phyloP scores from a whole-genome alignment of 2,888 invertebrate species.

The Platycheirus rosarum region DNA sequence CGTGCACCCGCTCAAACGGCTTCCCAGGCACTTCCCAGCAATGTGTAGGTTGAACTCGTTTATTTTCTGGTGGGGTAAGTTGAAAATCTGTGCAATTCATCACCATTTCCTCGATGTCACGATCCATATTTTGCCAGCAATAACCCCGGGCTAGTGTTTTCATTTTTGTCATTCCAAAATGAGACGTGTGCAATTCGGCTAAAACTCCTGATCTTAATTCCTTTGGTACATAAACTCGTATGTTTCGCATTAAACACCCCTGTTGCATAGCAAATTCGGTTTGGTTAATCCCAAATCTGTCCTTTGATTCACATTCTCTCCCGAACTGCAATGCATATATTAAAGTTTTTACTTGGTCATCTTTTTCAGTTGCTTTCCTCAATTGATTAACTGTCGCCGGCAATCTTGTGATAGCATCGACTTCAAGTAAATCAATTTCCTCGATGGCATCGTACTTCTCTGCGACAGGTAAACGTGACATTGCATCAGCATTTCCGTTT shows the following conservation, averaged over 20 bases:
- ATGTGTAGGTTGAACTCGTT: neutral
- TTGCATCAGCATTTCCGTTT: conserved; percentile 72
- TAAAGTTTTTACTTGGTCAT: too few relatives aligned
- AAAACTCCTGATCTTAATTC: conserved; percentile 53
- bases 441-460: conserved; percentile 14
- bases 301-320: conserved; percentile 32
- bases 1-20: conserved; percentile 22
- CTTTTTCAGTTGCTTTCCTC: conserved; percentile 45
- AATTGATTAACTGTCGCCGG: conserved; percentile 47
- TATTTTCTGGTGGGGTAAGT: neutral
- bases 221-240: conserved; percentile 68
- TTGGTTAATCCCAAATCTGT: conserved; percentile 52
- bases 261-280: conserved; percentile 49
- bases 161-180: too few relatives aligned
- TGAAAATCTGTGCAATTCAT: neutral
- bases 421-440: conserved; percentile 48
- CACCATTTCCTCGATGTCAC: neutral
- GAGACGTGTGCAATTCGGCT: conserved; percentile 62
- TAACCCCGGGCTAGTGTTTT: too few relatives aligned
- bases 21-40: neutral
- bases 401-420: conserved; percentile 50
- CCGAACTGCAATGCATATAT: conserved; percentile 43
- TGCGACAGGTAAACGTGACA: conserved; percentile 64
- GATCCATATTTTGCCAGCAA: conserved; percentile 70
- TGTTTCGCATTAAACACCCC: conserved; percentile 68